Conservation (phyloP, 2,113 vertebrate species). For the Melierax canorus region DNA sequence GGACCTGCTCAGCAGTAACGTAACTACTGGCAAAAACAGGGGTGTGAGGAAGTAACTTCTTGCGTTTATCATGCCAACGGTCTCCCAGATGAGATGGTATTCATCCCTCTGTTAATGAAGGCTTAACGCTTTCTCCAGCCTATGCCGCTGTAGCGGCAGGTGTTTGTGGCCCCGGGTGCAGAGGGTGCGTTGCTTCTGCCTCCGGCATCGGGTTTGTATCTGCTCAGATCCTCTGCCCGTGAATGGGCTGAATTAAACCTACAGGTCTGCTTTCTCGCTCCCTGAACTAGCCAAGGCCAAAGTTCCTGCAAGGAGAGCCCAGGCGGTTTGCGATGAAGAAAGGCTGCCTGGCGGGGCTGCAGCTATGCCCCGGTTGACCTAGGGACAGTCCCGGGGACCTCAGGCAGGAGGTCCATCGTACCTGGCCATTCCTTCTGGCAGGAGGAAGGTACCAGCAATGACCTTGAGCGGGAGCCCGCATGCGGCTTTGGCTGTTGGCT, state of each 20-base stretch:
- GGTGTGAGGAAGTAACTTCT: background rate
- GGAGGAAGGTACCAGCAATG: background rate
- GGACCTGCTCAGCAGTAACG: background rate
- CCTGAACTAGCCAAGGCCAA: background rate
- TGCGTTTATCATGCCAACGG: rapidly evolving
- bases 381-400: background rate
- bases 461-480: background rate
- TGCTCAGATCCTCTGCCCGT: background rate
- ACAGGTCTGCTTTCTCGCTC: background rate
- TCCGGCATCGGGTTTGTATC: rapidly evolving
- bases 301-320: background rate
- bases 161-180: background rate
- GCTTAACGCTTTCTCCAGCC: background rate
- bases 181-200: rapidly evolving
- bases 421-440: background rate
- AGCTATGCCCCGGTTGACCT: background rate
- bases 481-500: background rate
- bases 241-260: background rate
- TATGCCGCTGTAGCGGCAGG: background rate
- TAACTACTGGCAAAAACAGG: background rate
- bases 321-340: background rate
- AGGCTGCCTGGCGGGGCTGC: background rate
- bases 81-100: background rate
- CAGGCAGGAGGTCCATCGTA: background rate
- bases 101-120: background rate